Conservation (phyloP, 2,113 vertebrate species). For the Periophthalmodon schlosseri region DNA sequence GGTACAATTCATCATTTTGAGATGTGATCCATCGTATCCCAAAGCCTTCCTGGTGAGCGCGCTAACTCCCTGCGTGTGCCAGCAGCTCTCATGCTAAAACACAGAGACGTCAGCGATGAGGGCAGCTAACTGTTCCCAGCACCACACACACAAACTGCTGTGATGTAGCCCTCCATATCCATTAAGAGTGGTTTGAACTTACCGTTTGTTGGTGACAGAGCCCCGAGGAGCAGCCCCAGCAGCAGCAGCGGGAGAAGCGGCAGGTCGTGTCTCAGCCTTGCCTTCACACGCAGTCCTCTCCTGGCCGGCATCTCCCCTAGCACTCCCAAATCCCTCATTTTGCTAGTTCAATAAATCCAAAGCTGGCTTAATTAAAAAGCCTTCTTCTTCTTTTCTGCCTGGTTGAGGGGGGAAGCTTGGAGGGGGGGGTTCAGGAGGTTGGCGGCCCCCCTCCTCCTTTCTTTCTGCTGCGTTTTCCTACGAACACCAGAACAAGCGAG, state of each 20-base stretch:
- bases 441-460: constrained; percentile 61
- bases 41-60: constrained; percentile 10
- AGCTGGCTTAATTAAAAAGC: constrained; percentile 58
- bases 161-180: constrained; percentile 31
- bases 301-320: constrained; percentile 50
- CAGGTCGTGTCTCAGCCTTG: constrained; percentile 64
- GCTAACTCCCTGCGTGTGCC: constrained; percentile 9
- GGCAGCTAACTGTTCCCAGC: background rate
- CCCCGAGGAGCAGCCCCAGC: constrained; percentile 68
- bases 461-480: constrained; percentile 57
- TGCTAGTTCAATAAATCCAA: constrained; percentile 69
- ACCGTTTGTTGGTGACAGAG: constrained; percentile 67
- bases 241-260: constrained; percentile 58
- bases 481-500: constrained; percentile 15
- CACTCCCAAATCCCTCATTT: constrained; percentile 69
- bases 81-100: constrained; percentile 11
- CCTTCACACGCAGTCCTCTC: constrained; percentile 54
- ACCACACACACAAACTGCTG: constrained; percentile 23
- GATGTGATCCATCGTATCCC: background rate
- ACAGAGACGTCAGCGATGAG: background rate
- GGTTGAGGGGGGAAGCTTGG: constrained; percentile 59
- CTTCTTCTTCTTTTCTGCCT: constrained; percentile 63
- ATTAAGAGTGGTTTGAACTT: constrained; percentile 51
- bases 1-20: constrained; percentile 19
- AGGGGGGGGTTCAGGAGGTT: constrained; percentile 69